A percentile compares a stretch with the other conserved stretches of the same genome.
Conservation (phyloP, 1,140 invertebrate species). For the Drosophila bocki region DNA sequence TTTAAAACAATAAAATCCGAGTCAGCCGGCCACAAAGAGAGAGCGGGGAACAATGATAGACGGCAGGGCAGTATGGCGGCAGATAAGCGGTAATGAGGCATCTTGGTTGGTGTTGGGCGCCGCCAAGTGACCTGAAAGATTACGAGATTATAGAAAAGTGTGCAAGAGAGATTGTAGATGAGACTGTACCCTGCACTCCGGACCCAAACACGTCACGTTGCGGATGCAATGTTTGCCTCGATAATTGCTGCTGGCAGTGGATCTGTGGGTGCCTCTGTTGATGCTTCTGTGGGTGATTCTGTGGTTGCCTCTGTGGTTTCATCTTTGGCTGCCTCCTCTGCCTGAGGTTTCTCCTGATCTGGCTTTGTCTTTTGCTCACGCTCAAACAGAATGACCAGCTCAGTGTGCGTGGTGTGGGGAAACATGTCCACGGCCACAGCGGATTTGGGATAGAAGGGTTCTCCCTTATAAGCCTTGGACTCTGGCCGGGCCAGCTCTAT, state of each 20-base stretch:
- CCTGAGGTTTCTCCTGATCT: conserved; percentile 8
- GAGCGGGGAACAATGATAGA: conserved; percentile 60
- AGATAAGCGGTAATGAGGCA: conserved; percentile 49
- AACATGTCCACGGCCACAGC: conserved; percentile 97
- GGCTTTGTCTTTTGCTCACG: conserved; percentile 75
- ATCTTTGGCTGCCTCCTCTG: conserved; percentile 10
- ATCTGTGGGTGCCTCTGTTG: background rate
- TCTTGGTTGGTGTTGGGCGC: conserved; percentile 39
- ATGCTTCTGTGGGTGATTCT: conserved; percentile 3
- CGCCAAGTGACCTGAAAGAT: conserved; percentile 37
- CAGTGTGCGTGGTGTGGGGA: conserved; percentile 95
- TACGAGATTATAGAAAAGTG: conserved; percentile 33
- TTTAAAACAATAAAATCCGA: conserved; percentile 78
- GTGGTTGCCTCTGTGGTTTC: background rate
- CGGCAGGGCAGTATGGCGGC: conserved; percentile 41
- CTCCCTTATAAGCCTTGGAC: conserved; percentile 93
- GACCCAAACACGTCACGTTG: conserved; percentile 19
- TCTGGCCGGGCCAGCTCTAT: conserved; percentile 92
- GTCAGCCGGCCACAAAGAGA: conserved; percentile 54
- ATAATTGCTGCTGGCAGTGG: background rate
- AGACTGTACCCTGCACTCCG: conserved; percentile 33
- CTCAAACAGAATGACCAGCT: conserved; percentile 94
- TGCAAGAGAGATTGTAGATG: conserved; percentile 27
- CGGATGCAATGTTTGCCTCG: conserved; percentile 4
- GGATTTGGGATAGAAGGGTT: conserved; percentile 92